Evolutionary conservation across 2,888 invertebrate species (phyloP).

Genomic region (Junonia oenone): DNA sequence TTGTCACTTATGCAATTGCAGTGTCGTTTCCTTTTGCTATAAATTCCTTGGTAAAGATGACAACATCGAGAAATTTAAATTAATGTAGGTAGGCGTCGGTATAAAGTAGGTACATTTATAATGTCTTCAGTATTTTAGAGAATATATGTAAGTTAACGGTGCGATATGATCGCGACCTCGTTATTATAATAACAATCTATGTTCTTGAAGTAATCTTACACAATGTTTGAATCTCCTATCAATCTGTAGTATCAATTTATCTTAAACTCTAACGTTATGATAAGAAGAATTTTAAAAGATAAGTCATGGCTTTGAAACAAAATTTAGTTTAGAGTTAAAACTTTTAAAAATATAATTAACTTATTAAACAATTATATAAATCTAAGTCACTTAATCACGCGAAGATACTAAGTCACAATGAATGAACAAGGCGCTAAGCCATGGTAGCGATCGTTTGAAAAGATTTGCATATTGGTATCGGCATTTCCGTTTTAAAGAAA

Average conservation of each 20-base stretch:
- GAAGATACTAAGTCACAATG: constrained; percentile 59
- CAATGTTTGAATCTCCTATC: constrained; percentile 10
- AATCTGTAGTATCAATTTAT: constrained; percentile 18
- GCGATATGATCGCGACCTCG: background rate
- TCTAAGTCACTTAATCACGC: constrained; percentile 34
- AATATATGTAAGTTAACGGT: background rate
- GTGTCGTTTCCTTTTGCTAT: background rate
- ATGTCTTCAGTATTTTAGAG: constrained; percentile 2
- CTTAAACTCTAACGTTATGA: constrained; percentile 10
- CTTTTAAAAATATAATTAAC: background rate
- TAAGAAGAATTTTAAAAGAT: constrained; percentile 6
- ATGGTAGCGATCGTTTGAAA: constrained; percentile 52
- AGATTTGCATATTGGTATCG: constrained; percentile 68
- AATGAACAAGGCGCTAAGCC: constrained; percentile 59
- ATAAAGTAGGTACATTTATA: constrained; percentile 8
- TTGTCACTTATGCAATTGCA: background rate
- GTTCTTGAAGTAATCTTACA: background rate
- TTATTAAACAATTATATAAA: background rate
- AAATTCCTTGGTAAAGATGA: constrained; percentile 5
- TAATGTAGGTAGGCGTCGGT: constrained; percentile 13
- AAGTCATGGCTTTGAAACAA: background rate
- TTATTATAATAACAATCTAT: background rate
- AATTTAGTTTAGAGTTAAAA: background rate
- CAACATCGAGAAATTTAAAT: constrained; percentile 9
- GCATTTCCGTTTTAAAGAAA: constrained; percentile 65